A percentile compares a stretch with the other conserved stretches of the same genome.
These are phyloP conservation scores for Sisyra nigra DNA, from an alignment of 2,888 invertebrate species.

Conservation along the genomic window DNA sequence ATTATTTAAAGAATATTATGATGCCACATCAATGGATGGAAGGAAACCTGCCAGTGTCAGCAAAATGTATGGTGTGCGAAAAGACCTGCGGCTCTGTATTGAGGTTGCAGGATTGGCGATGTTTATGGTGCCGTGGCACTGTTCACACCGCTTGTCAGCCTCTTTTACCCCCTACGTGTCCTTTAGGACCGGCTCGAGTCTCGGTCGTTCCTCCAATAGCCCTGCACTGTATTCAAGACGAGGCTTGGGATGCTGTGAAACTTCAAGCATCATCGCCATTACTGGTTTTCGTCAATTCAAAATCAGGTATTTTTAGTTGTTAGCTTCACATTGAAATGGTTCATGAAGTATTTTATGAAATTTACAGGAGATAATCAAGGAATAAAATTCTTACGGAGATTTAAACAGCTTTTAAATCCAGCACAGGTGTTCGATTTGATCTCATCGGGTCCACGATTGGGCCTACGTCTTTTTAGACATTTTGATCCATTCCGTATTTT, in stretches of 20 bases:
- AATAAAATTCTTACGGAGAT: slow-evolving; percentile 83
- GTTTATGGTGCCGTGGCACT: slow-evolving; percentile 87
- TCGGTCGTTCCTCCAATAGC: slow-evolving; percentile 91
- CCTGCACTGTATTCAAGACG: slow-evolving; percentile 81
- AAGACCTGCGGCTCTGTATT: slow-evolving; percentile 94
- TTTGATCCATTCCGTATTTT: slow-evolving; percentile 92
- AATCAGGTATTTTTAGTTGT: slow-evolving; percentile 45
- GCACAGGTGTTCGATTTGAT: slow-evolving; percentile 97
- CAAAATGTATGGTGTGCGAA: slow-evolving; percentile 85
- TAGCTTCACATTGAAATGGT: neutral
- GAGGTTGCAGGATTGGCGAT: slow-evolving; percentile 90
- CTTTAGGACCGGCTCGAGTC: slow-evolving; percentile 73
- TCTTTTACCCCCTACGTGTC: slow-evolving; percentile 59
- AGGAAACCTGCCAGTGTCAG: slow-evolving; percentile 88
- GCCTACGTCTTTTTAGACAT: slow-evolving; percentile 76
- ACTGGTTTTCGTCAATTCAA: slow-evolving; percentile 93
- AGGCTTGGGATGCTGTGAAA: slow-evolving; percentile 79
- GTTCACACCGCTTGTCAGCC: slow-evolving; percentile 88
- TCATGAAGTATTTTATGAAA: neutral
- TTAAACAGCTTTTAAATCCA: slow-evolving; percentile 89
- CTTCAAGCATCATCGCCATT: slow-evolving; percentile 52
- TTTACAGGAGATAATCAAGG: slow-evolving; percentile 88
- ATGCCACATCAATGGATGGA: slow-evolving; percentile 99
- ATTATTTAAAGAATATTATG: slow-evolving; percentile 51
- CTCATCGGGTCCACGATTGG: slow-evolving; percentile 70